Percentiles rank a stretch among this genome's conserved stretches.
Conservation (phyloP, 2,113 vertebrate genomes). For the Sciurus niger region DNA sequence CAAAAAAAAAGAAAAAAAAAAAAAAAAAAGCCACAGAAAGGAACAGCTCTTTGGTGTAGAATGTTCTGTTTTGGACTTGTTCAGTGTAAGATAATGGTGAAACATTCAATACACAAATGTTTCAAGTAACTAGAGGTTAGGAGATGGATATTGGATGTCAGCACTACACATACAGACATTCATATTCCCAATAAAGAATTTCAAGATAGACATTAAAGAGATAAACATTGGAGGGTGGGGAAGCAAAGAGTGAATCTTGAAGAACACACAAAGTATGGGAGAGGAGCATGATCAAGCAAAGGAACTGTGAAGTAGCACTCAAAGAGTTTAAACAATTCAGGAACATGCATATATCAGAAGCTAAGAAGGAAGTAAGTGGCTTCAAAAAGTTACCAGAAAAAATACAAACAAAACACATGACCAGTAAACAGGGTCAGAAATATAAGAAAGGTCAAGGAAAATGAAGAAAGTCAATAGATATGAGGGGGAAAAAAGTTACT, state of each 20-base stretch:
- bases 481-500: neutral
- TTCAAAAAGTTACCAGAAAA: conserved; percentile 32
- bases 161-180: neutral
- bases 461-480: neutral
- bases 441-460: neutral
- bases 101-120: neutral
- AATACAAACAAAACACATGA: neutral
- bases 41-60: neutral
- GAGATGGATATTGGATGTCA: conserved; percentile 2
- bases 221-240: neutral
- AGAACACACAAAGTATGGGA: neutral
- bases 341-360: neutral
- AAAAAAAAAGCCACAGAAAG: neutral
- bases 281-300: neutral
- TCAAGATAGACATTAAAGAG: neutral
- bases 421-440: neutral
- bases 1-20: too few relatives aligned
- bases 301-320: neutral
- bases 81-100: neutral
- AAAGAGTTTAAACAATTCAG: neutral
- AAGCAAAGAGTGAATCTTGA: conserved; percentile 3
- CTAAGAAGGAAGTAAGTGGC: neutral
- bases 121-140: conserved; percentile 43
- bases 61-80: neutral
- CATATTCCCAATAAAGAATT: neutral